These are phyloP conservation scores for Himalopsyche anomala DNA, from an alignment of 2,888 invertebrate genomes.

Conservation along the genomic window DNA sequence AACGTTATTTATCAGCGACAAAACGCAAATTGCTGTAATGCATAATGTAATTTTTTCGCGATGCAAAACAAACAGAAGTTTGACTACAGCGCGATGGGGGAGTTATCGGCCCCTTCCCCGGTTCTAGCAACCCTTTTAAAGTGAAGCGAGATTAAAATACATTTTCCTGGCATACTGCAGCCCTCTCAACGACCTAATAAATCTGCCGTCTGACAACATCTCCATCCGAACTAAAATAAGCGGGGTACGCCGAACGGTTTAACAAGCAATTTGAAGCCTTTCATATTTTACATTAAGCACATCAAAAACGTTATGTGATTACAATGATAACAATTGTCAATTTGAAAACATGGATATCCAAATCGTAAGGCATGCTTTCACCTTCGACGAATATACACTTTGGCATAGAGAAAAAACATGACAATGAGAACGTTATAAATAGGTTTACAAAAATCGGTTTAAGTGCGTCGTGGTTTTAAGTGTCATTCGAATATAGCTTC, in stretches of 20 bases:
- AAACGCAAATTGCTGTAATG: conserved; percentile 8
- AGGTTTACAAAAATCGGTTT: too few species aligned
- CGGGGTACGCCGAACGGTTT: conserved; percentile 20
- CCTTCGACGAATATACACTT: too few species aligned
- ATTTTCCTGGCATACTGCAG: conserved; percentile 34
- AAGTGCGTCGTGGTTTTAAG: too few species aligned
- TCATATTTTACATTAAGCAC: conserved; percentile 29
- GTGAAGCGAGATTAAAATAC: conserved; percentile 30
- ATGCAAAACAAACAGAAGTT: conserved; percentile 21
- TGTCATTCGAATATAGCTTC: too few species aligned
- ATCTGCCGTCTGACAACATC: conserved; percentile 30
- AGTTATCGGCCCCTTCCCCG: background rate
- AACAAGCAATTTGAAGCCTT: conserved; percentile 34
- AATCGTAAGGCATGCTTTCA: background rate
- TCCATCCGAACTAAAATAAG: conserved; percentile 24
- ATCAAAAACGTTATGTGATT: conserved; percentile 1
- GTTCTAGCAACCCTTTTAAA: conserved; percentile 10
- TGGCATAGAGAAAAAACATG: too few species aligned
- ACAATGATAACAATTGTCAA: background rate
- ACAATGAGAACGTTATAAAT: too few species aligned
- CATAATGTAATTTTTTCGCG: background rate
- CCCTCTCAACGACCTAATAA: conserved; percentile 34
- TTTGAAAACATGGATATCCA: background rate
- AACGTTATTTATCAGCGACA: too few species aligned
- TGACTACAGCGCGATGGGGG: background rate